phyloP scores from a whole-genome alignment of 2,888 invertebrate genomes.

The Hypolimnas misippus region DNA sequence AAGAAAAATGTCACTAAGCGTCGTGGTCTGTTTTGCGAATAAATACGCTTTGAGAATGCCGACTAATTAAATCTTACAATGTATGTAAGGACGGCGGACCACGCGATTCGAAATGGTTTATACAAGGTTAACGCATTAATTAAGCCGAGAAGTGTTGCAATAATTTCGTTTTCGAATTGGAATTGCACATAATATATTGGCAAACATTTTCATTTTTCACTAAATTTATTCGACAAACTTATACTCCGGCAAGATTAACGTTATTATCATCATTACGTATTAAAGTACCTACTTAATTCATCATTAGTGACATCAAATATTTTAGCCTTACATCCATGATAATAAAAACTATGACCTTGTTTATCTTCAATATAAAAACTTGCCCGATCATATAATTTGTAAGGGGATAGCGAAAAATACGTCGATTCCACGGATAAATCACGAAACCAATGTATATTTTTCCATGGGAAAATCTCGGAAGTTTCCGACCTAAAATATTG shows the following conservation, averaged over 20 bases:
- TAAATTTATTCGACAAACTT: neutral
- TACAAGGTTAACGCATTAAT: conserved; percentile 55
- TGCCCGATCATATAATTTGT: conserved; percentile 29
- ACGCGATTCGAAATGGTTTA: conserved; percentile 53
- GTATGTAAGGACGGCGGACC: conserved; percentile 55
- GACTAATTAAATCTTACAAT: conserved; percentile 69
- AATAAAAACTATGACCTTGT: conserved; percentile 39
- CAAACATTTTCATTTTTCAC: neutral
- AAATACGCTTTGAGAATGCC: conserved; percentile 55
- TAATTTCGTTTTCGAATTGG: conserved; percentile 14
- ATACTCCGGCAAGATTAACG: no score
- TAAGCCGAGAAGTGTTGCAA: conserved; percentile 48
- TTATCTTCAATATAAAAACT: conserved; percentile 34
- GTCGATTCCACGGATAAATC: conserved; percentile 38
- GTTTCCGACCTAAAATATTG: conserved; percentile 77
- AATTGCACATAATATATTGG: neutral
- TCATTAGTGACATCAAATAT: neutral
- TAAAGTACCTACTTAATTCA: no score
- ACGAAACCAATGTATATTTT: conserved; percentile 43
- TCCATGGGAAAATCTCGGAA: conserved; percentile 69
- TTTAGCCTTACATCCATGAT: conserved; percentile 9
- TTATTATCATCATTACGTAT: no score
- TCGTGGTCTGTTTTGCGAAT: conserved; percentile 38
- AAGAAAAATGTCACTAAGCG: conserved; percentile 22
- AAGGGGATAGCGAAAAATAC: conserved; percentile 34